Evolutionary conservation across 2,797 vertebrate species (phyloP), one percentile per base, ranked within the genome.

Genomic region (Hemibagrus guttatus): DNA sequence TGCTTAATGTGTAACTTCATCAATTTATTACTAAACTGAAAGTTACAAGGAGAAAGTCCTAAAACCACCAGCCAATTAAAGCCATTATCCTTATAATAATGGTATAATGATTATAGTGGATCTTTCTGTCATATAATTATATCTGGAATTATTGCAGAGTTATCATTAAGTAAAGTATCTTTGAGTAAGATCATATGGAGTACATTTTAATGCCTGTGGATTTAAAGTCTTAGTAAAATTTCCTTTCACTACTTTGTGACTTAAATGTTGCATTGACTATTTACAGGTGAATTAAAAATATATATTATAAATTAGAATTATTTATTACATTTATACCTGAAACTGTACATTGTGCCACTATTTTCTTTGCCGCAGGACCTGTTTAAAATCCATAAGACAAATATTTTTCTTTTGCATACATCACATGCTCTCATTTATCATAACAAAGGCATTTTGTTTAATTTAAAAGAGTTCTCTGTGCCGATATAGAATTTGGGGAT

Each of bases 31-130:
- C 64, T 26, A 35, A 12, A 12, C 69, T 31, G n/a, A 52, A 14
- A 81, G 17, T 26, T n/a, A 56, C 21, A 56, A 35, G 28, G 54
- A 81, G n/a, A 68, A 69, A 83, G 49, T 56, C 63, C 11, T 68
- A 8, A 14, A 68, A 35, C n/a, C 46, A 54, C 26, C 4, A 82
- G 64, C 17, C 63, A 83, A 13, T 54, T 83, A 68, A 68, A 83
- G 64, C 35, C 46, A 68, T 56, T 83, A 69, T 31, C 2, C 17
- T 68, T 68, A 68, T 35, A 54, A 83, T 83, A 69, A 69, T 23
- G n/a, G 8, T 14, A 28, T 83, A 54, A 69, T 83, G 49, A 54
- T 54, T 21, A 31, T 21, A 35, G 6, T 23, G 19, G 5, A 8
- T 83, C 6, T 83, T 69, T 83, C 13, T 68, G 35, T 56, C 19